Conservation (phyloP, 2,113 vertebrate genomes). For the Hemicordylus capensis region DNA sequence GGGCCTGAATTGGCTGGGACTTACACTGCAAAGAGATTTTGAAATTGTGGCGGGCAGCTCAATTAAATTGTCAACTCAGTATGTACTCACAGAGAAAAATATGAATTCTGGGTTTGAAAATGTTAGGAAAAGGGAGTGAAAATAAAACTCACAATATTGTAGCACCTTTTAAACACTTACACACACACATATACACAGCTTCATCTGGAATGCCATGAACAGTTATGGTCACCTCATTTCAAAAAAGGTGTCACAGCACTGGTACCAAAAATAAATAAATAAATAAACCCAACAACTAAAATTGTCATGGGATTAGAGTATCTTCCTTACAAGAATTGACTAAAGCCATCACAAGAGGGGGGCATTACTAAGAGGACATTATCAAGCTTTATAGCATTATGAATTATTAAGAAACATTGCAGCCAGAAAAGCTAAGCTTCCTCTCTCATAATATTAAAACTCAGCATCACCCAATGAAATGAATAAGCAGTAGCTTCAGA, state of each 20-base stretch:
- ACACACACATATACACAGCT: background rate
- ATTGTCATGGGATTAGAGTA: background rate
- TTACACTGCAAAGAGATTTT: background rate
- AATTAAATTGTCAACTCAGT: background rate
- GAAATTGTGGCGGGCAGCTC: background rate
- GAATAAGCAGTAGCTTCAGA: background rate
- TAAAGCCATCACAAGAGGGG: no score
- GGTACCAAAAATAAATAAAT: background rate
- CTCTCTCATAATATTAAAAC: background rate
- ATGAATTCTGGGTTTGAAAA: background rate
- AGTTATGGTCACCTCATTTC: background rate
- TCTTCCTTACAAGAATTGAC: background rate
- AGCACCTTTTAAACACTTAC: background rate
- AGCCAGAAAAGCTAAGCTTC: background rate
- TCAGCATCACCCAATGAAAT: background rate
- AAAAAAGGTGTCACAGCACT: background rate
- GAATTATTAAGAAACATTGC: background rate
- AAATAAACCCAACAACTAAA: no score
- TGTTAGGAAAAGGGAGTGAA: background rate
- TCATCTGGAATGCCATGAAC: background rate
- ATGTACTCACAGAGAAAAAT: background rate
- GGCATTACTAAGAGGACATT: no score
- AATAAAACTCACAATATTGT: background rate
- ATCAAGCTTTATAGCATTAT: background rate
- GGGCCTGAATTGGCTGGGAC: background rate